Percentiles rank a stretch among this genome's conserved stretches.
phyloP scores from a whole-genome alignment of 2,888 invertebrate genomes.

The Clitarchus hookeri region DNA sequence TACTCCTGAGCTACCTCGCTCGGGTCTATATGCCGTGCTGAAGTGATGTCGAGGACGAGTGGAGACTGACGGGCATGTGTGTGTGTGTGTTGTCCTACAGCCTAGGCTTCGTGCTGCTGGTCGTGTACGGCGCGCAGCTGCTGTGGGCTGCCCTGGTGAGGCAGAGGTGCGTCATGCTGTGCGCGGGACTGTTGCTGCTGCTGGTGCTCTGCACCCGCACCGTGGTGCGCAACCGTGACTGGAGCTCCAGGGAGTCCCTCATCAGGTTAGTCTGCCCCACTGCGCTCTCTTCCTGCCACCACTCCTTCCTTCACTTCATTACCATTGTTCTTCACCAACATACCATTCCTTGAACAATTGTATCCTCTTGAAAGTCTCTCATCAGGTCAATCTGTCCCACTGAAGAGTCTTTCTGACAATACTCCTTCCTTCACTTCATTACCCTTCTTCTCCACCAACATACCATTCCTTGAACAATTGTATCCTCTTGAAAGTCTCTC shows the following conservation, averaged over 20 bases:
- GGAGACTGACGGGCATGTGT: too few relatives aligned
- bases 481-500: too few relatives aligned
- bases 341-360: too few relatives aligned
- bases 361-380: too few relatives aligned
- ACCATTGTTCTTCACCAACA: too few relatives aligned
- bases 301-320: too few relatives aligned
- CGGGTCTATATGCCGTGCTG: too few relatives aligned
- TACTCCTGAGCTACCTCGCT: too few relatives aligned
- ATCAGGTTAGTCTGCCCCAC: conserved; percentile 62
- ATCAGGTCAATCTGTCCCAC: conserved; percentile 58
- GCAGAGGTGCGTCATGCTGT: conserved; percentile 49
- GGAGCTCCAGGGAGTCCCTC: conserved; percentile 76
- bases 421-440: too few relatives aligned
- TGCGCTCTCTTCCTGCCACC: not conserved
- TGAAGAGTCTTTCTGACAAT: not conserved
- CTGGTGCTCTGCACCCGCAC: conserved; percentile 70
- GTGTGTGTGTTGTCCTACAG: conserved; percentile 55
- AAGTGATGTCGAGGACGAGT: too few relatives aligned
- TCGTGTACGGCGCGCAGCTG: conserved; percentile 74
- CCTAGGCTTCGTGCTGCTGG: conserved; percentile 77
- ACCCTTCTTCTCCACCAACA: too few relatives aligned
- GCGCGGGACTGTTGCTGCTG: conserved; percentile 61
- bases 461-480: too few relatives aligned
- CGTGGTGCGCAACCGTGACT: conserved; percentile 72
- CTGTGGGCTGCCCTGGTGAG: conserved; percentile 58